Base-by-base conservation (phyloP, 2,113 vertebrate genomes). In the Hucho hucho region DNA sequence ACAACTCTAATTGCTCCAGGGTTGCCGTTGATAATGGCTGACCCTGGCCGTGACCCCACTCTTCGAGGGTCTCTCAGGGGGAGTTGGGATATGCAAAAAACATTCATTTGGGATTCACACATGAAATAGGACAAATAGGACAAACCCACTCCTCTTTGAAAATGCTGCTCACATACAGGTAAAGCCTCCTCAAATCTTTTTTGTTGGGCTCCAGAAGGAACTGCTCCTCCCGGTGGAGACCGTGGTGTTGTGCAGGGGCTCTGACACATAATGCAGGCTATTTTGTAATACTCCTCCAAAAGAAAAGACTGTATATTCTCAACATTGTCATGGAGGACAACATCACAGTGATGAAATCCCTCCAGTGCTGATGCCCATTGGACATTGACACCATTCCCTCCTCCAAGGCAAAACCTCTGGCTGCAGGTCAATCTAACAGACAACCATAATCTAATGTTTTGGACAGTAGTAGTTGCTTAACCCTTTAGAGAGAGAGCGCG, bases 181-280 rank as follows among this genome's bases (percentile, higher is more conserved):
- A 28, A 28, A 28, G 28, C 28, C 28, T 28, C 28, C 28, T 28
- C 28, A 28, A 28, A 2, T 28, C 28, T 28, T 28, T 28, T 28
- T 3, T 25, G 4, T 22, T 28, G 24, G 46, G n/a, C 47, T 26
- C 18, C 69, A 53, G 47, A 12, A 13, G 16, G 37, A 64, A 6
- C 1, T 47, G 70, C 69, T 70, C 72, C 75, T 76, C 75, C 69
- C 73, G 32, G 73, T 79, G 80, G 56, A 72, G 69, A 81, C 37
- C 73, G 67, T 67, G 58, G 64, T 61, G 61, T 65, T 11, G 0
- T 74, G 24, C 59, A 43, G 64, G 64, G 20, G 20, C 53, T 56
- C 53, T 22, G 5, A n/a, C n/a, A 22, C 58, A 61, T 7, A 61
- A n/a, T 61, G 58, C n/a, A 61, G 0, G n/a, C n/a, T 18, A 18